phyloP scores from a whole-genome alignment of 2,113 vertebrate species.

The Spermophilus dauricus region DNA sequence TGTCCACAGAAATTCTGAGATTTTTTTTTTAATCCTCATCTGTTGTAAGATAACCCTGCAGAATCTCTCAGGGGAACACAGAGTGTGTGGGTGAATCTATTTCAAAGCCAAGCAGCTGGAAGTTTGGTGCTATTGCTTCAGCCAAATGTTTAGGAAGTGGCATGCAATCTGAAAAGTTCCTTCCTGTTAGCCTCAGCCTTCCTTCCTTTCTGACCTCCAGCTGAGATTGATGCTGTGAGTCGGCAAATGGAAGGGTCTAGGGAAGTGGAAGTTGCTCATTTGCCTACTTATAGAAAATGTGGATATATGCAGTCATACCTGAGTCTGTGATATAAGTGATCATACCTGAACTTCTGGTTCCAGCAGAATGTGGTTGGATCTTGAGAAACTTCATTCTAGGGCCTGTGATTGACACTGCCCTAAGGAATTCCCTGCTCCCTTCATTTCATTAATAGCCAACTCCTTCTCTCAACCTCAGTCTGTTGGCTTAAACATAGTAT shows the following conservation, averaged over 20 bases:
- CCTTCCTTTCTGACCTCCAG: background rate
- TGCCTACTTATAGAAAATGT: background rate
- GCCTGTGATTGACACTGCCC: background rate
- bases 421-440: background rate
- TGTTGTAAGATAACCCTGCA: background rate
- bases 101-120: background rate
- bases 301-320: background rate
- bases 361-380: background rate
- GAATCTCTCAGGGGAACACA: background rate
- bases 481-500: background rate
- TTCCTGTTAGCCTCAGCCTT: background rate
- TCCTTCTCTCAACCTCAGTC: no score
- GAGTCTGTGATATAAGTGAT: no score
- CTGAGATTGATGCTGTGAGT: background rate
- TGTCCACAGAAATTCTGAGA: background rate
- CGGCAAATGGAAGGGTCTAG: fast-evolving
- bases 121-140: background rate
- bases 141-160: background rate
- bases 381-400: background rate
- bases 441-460: background rate
- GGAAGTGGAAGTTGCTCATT: background rate
- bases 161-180: background rate
- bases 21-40: background rate
- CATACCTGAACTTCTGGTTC: background rate
- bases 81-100: background rate